These are phyloP conservation scores for Torymus auratus DNA, from an alignment of 2,888 invertebrate genomes.

Conservation along the genomic window DNA sequence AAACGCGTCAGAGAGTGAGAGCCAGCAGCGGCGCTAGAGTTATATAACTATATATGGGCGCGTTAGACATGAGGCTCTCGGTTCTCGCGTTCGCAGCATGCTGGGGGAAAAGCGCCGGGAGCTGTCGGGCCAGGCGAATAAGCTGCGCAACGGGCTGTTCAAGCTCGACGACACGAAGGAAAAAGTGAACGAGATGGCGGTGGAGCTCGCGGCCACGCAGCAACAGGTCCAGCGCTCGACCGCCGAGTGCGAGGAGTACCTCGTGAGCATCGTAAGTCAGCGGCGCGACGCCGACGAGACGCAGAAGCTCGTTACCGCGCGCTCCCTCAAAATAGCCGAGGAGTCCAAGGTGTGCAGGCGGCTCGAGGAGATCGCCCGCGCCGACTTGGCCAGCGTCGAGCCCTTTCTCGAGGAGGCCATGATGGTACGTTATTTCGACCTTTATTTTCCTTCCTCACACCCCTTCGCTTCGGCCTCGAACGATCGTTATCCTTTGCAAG, in stretches of 20 bases:
- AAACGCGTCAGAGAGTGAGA: too few species aligned
- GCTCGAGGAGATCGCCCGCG: conserved; percentile 88
- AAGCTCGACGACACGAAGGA: conserved; percentile 92
- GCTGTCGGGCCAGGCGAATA: conserved; percentile 85
- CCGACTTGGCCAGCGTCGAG: conserved; percentile 90
- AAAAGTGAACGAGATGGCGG: conserved; percentile 90
- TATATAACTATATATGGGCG: conserved; percentile 24
- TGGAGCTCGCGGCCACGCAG: conserved; percentile 88
- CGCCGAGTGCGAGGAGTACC: conserved; percentile 90
- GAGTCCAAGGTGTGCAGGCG: conserved; percentile 90
- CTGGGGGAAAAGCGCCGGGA: conserved; percentile 84
- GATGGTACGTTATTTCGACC: conserved; percentile 71
- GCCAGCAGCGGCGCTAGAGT: too few species aligned
- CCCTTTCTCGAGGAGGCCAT: conserved; percentile 92
- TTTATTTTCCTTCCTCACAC: not conserved
- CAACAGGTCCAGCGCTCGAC: conserved; percentile 86
- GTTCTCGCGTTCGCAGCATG: conserved; percentile 78
- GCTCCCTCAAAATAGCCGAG: conserved; percentile 85
- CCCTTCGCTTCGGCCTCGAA: not conserved
- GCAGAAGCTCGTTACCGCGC: conserved; percentile 84
- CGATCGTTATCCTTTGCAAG: not conserved
- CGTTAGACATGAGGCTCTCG: not conserved
- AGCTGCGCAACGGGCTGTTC: conserved; percentile 87
- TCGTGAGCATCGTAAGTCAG: conserved; percentile 88
- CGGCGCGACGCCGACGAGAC: conserved; percentile 89